Percentiles rank a stretch among this genome's conserved stretches.
Evolutionary conservation across 2,113 vertebrate genomes (phyloP).

Genomic region (Rutilus rutilus): DNA sequence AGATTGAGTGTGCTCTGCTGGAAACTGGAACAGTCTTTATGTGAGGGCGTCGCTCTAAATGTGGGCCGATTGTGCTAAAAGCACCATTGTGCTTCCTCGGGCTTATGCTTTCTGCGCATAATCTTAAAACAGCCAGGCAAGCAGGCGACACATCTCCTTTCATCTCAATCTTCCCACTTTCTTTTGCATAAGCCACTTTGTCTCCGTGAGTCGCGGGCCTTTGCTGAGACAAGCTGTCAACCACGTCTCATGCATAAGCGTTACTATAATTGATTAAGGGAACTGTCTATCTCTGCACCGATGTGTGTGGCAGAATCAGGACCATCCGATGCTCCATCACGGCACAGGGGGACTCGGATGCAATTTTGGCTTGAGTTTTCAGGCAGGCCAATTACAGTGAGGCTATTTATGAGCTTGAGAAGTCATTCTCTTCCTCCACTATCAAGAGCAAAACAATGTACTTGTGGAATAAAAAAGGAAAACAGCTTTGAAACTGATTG

Average conservation of each 20-base stretch:
- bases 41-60: background rate
- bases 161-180: slow-evolving; percentile 57
- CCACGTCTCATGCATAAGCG: slow-evolving; percentile 30
- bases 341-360: background rate
- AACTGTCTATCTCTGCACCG: slow-evolving; percentile 25
- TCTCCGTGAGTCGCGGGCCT: slow-evolving; percentile 62
- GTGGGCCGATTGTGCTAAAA: slow-evolving; percentile 26
- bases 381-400: slow-evolving; percentile 9
- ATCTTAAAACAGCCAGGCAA: slow-evolving; percentile 62
- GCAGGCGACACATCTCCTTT: slow-evolving; percentile 61
- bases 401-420: slow-evolving; percentile 20
- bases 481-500: background rate
- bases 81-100: slow-evolving; percentile 32
- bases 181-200: slow-evolving; percentile 66
- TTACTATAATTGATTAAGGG: slow-evolving; percentile 55
- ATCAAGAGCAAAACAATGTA: background rate
- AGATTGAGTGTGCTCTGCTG: background rate
- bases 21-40: background rate
- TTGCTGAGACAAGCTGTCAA: slow-evolving; percentile 47
- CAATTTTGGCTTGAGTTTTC: background rate
- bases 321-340: background rate
- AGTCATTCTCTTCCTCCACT: background rate
- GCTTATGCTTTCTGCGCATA: slow-evolving; percentile 68
- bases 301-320: slow-evolving; percentile 32
- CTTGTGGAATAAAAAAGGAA: background rate